Evolutionary conservation across 1,140 invertebrate genomes (phyloP), one percentile per base, ranked within the genome.

Genomic region (Gonioctena quinquepunctata): DNA sequence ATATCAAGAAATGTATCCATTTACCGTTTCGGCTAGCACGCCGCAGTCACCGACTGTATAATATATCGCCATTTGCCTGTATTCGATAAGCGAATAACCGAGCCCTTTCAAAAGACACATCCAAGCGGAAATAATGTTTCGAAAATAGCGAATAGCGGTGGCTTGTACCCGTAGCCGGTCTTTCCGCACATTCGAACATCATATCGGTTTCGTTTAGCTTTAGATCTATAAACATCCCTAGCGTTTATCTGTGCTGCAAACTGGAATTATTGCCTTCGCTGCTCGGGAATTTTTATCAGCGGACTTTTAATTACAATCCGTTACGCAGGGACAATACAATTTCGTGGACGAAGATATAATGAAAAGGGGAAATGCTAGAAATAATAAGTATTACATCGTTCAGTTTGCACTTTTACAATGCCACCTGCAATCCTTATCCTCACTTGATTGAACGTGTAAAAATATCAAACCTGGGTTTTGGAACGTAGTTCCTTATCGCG

Each of bases 41-140:
- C 33, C 33, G 33, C 11, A n/a, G n/a, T n/a, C n/a, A 4, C 33
- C 57, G 67, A 42, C 26, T 56, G 66, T 65, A 33, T 64, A 68
- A 71, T 63, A 72, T 74, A 74, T 74, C 67, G 71, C 73, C 62
- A 60, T 72, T 70, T 54, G 54, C 65, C 68, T 69, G 67, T 67
- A 70, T 60, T 73, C 72, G 74, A 74, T 74, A 77, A 76, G 74
- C 70, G 64, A 70, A 66, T 66, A 71, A 60, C 64, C 68, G 57
- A 57, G 72, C 66, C 52, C 63, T 72, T 70, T 78, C 68, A 76
- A 78, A 78, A 72, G 77, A 72, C 73, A 70, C 72, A 69, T 70
- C 73, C 75, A 72, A 73, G 71, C 67, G 77, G 77, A 78, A 78
- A 67, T 77, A 78, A 78, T 72, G 73, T 73, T 73, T 73, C 70